Evolutionary conservation across 2,888 invertebrate genomes (phyloP), one percentile per base, ranked within the genome.

Genomic region (Pterostichus madidus): DNA sequence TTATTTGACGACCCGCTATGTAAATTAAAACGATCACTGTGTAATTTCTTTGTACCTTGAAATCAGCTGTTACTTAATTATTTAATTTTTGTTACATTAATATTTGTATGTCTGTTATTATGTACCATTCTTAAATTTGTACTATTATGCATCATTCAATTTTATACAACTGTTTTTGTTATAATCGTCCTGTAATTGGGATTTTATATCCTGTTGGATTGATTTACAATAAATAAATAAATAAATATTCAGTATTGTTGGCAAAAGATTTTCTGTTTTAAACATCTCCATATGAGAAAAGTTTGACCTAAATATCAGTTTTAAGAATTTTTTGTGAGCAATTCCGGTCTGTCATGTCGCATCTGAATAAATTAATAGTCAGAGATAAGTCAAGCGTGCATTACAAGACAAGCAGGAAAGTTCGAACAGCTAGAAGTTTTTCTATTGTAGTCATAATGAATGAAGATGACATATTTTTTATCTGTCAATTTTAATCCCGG

Each of bases 391-490:
- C 13, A 35, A 35, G 64, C 64, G 49, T 49, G n/a, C 49, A 49
- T 49, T 49, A 49, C 49, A 49, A 49, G 49, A 49, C 49, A 49
- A 49, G 49, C 49, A 49, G 49, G 49, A 49, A 13, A 39, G 39
- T 39, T 39, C 39, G 39, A 39, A 39, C 39, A 49, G 11, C 49
- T 49, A 49, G 49, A 59, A 59, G 32, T 64, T 64, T 13, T 64
- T 71, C 17, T 71, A 71, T 71, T 71, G 71, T 71, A 17, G 39
- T 39, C 71, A 15, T 44, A 44, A 39, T 3, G 46, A 49, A 71
- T 71, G 46, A 71, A 71, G 49, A 75, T 75, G 75, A 75, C 75
- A 75, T 52, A 52, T 75, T 75, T 75, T 46, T 52, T 32, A 75
- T 75, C 75, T 75, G 75, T 75, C 75, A 75, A 31, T 75, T 52